A percentile compares a stretch with the other conserved stretches of the same genome.
phyloP scores from a whole-genome alignment of 2,888 invertebrate genomes.

The Ochropleura leucogaster region DNA sequence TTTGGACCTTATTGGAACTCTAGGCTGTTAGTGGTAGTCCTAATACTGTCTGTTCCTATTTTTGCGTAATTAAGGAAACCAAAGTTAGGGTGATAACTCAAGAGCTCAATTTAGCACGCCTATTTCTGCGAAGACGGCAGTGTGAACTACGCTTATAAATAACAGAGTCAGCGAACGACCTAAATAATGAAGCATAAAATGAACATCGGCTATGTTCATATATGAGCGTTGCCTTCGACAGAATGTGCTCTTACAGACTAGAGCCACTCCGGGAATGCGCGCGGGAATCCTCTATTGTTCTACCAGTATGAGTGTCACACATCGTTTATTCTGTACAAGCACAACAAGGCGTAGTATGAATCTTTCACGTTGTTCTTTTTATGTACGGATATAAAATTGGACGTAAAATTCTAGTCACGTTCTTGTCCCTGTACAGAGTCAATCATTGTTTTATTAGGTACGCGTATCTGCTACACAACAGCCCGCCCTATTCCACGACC shows the following conservation, averaged over 20 bases:
- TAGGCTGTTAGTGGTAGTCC: not conserved
- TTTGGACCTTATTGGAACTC: not conserved
- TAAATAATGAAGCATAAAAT: slow-evolving; percentile 79
- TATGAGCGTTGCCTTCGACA: slow-evolving; percentile 59
- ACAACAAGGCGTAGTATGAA: slow-evolving; percentile 78
- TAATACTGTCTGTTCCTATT: too few species aligned
- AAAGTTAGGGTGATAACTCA: slow-evolving; percentile 10
- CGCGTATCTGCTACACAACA: slow-evolving; percentile 65
- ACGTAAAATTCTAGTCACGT: slow-evolving; percentile 86
- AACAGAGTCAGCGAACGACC: slow-evolving; percentile 74
- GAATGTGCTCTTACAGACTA: slow-evolving; percentile 64
- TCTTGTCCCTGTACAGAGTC: slow-evolving; percentile 79
- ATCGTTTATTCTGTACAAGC: slow-evolving; percentile 67
- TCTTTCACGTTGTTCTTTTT: slow-evolving; percentile 85
- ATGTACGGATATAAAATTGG: slow-evolving; percentile 83
- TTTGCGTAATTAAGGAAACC: not conserved
- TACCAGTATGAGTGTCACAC: slow-evolving; percentile 42
- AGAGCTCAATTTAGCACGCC: slow-evolving; percentile 38
- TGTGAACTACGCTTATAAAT: slow-evolving; percentile 64
- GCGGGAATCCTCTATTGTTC: slow-evolving; percentile 43
- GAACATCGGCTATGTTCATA: slow-evolving; percentile 67
- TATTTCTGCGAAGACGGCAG: slow-evolving; percentile 41
- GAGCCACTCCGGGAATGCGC: slow-evolving; percentile 18
- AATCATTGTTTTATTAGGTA: slow-evolving; percentile 88
- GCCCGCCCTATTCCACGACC: slow-evolving; percentile 34